Base-by-base conservation (phyloP, 2,113 vertebrate genomes). In the Syngnathus scovelli region DNA sequence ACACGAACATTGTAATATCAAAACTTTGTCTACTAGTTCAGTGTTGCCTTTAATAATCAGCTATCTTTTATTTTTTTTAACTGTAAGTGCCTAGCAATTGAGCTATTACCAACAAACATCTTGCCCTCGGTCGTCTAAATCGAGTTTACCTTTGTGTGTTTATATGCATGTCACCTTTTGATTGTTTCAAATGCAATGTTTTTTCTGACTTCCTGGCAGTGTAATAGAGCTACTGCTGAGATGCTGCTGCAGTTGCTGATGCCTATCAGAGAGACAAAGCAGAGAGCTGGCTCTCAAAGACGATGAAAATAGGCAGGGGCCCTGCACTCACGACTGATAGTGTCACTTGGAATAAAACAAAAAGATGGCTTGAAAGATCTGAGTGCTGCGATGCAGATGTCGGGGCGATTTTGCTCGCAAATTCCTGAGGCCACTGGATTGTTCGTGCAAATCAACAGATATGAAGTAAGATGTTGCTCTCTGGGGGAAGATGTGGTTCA, bases 81-180 rank as follows among this genome's bases (percentile, higher is more conserved):
- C 86, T 75, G 87, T 77, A 90, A 90, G 87, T 90, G 88, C 88
- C 86, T 90, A 70, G 71, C 38, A 7, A 69, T 68, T 21, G 73
- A 72, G 15, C 74, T 72, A 70, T 76, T 64, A 69, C 41, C 27
- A 44, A 78, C 10, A 55, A 76, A 38, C 64, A 71, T 79, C 56
- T 75, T 59, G 69, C 77, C 36, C 38, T 70, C 33, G 51, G 46
- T 60, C 64, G 49, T 71, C 69, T 58, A 13, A 76, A 82, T 64
- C 15, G 54, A 72, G 43, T 65, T 27, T 19, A 67, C 41, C 51
- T 23, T 21, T 23, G 5, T 15, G 11, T 56, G 27, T 56, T 27
- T 56, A 6, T 56, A 12, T 33, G 27, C 60, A 44, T 44, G 61
- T 44, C 41, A 21, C 21, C 41, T 62, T 61, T 62, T 39, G 19